Evolutionary conservation across 2,113 vertebrate genomes (phyloP).

Genomic region (Lutjanus erythropterus): DNA sequence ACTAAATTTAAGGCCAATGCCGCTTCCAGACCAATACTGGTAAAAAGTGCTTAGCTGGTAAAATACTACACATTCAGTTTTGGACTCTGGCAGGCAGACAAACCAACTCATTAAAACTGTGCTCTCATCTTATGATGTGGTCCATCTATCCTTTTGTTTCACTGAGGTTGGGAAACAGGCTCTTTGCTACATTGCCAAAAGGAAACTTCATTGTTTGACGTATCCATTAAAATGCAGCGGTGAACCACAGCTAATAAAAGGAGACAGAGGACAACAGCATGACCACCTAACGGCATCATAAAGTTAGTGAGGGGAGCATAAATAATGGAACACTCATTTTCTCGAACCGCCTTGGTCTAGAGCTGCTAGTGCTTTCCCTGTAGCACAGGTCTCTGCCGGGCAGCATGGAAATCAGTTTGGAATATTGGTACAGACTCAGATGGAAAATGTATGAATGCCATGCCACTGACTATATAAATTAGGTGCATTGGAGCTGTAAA

Average conservation of each 20-base stretch:
- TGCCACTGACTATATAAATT: constrained; percentile 57
- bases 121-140: constrained; percentile 41
- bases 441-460: constrained; percentile 64
- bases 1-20: constrained; percentile 20
- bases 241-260: constrained; percentile 75
- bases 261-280: constrained; percentile 72
- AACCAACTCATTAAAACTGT: constrained; percentile 69
- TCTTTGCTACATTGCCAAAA: constrained; percentile 63
- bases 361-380: constrained; percentile 41
- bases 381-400: constrained; percentile 33
- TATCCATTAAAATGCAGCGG: constrained; percentile 73
- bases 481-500: constrained; percentile 60
- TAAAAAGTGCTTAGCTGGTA: constrained; percentile 64
- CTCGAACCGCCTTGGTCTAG: constrained; percentile 49
- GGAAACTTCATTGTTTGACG: constrained; percentile 69
- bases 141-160: constrained; percentile 59
- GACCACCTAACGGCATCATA: constrained; percentile 77
- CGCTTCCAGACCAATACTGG: constrained; percentile 30
- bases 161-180: constrained; percentile 36
- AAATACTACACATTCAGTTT: constrained; percentile 38
- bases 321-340: constrained; percentile 81
- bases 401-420: constrained; percentile 59
- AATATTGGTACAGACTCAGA: constrained; percentile 45
- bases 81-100: constrained; percentile 53
- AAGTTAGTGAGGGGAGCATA: constrained; percentile 75